phyloP scores from a whole-genome alignment of 2,888 invertebrate genomes.

The Theretra japonica region DNA sequence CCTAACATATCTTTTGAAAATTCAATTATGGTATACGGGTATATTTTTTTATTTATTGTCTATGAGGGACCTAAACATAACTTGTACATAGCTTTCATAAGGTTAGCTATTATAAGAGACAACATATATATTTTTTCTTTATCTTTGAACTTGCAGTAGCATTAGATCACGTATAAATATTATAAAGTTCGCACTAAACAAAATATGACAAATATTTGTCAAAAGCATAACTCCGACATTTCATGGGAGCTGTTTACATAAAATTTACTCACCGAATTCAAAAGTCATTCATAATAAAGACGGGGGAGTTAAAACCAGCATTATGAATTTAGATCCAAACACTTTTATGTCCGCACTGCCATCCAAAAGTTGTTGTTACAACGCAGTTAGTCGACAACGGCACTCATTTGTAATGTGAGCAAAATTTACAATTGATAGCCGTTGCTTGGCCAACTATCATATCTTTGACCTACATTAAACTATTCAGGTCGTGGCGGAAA shows the following conservation, averaged over 20 bases:
- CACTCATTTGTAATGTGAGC: slow-evolving; percentile 14
- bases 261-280: not conserved
- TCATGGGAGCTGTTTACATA: too few relatives aligned
- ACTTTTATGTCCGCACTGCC: not conserved
- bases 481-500: not conserved
- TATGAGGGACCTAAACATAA: too few relatives aligned
- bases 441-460: not conserved
- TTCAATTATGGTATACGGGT: too few relatives aligned
- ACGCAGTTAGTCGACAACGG: not conserved
- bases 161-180: too few relatives aligned
- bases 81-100: too few relatives aligned
- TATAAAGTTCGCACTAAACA: too few relatives aligned
- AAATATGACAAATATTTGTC: not conserved
- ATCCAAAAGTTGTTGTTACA: slow-evolving; percentile 3
- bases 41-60: too few relatives aligned
- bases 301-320: not conserved
- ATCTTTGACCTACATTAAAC: slow-evolving; percentile 18
- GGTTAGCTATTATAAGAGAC: too few relatives aligned
- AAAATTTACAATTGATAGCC: slow-evolving; percentile 1
- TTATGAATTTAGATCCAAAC: not conserved
- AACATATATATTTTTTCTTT: too few relatives aligned
- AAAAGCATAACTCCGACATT: not conserved
- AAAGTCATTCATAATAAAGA: not conserved
- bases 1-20: too few relatives aligned
- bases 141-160: too few relatives aligned